Conservation (phyloP, 2,797 vertebrate species). For the Silurus aristotelis region DNA sequence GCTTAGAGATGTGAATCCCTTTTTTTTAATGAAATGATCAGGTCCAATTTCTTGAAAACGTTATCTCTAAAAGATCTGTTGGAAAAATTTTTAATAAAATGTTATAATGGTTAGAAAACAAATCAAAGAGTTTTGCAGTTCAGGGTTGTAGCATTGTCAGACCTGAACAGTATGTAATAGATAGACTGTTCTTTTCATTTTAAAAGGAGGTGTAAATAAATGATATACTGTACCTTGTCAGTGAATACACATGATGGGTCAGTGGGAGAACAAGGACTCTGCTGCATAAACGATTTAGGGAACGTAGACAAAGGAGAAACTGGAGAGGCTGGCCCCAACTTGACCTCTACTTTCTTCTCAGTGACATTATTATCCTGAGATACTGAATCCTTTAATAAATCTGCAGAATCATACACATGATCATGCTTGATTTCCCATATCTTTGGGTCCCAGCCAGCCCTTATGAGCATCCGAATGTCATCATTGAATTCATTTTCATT, state of each 20-base stretch:
- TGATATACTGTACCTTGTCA: constrained; percentile 30
- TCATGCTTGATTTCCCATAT: constrained; percentile 23
- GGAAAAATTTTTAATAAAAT: background rate
- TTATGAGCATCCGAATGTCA: constrained; percentile 43
- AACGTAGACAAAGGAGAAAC: background rate
- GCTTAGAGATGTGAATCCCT: too few species aligned
- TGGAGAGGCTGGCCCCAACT: background rate
- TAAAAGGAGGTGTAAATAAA: background rate
- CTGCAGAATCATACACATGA: constrained; percentile 31
- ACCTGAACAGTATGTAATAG: background rate
- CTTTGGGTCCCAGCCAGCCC: constrained; percentile 33
- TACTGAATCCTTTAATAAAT: background rate
- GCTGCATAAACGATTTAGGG: background rate
- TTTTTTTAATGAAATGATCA: background rate
- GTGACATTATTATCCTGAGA: background rate
- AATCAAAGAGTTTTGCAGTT: background rate
- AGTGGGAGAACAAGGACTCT: constrained; percentile 6
- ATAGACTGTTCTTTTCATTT: background rate
- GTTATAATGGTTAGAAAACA: background rate
- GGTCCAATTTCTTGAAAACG: background rate
- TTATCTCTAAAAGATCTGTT: background rate
- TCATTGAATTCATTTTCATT: constrained; percentile 15
- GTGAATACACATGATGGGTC: background rate
- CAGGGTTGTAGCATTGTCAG: too few species aligned
- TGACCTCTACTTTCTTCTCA: background rate